Evolutionary conservation across 2,113 vertebrate genomes (phyloP).

Genomic region (Phasianus colchicus): DNA sequence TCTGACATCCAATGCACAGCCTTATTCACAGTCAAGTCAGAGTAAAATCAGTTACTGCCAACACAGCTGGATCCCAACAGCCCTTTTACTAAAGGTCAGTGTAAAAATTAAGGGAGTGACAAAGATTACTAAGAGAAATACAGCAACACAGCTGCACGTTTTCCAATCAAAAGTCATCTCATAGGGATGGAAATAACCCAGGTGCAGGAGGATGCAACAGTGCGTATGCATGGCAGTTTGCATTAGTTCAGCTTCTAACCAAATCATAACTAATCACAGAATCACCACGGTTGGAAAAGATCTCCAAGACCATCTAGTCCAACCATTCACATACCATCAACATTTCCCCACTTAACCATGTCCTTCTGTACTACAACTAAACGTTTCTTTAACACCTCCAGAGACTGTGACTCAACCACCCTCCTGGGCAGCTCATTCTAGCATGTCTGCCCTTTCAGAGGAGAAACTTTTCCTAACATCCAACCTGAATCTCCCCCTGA

Average conservation of each 20-base stretch:
- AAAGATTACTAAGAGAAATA: slow-evolving; percentile 27
- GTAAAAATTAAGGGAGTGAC: slow-evolving; percentile 9
- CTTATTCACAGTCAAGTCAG: slow-evolving; percentile 37
- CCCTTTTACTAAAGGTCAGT: background rate
- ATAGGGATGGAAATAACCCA: slow-evolving; percentile 25
- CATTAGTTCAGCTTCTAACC: background rate
- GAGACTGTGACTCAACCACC: too few relatives aligned
- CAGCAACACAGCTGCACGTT: slow-evolving; percentile 22
- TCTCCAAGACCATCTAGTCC: too few relatives aligned
- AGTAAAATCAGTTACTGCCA: slow-evolving; percentile 44
- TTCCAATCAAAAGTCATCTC: slow-evolving; percentile 4
- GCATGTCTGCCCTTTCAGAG: too few relatives aligned
- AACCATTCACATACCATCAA: too few relatives aligned
- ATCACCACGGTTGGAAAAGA: too few relatives aligned
- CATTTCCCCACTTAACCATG: too few relatives aligned
- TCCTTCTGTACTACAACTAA: too few relatives aligned
- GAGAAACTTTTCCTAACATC: too few relatives aligned
- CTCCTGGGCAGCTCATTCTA: too few relatives aligned
- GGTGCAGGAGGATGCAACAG: background rate
- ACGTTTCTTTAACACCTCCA: too few relatives aligned
- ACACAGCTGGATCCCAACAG: slow-evolving; percentile 61
- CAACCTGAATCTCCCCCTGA: too few relatives aligned
- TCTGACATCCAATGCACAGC: background rate
- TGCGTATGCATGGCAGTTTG: background rate
- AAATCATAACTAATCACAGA: background rate